Conservation (phyloP, 2,797 vertebrate species). For the Bryconaethiops microstoma region DNA sequence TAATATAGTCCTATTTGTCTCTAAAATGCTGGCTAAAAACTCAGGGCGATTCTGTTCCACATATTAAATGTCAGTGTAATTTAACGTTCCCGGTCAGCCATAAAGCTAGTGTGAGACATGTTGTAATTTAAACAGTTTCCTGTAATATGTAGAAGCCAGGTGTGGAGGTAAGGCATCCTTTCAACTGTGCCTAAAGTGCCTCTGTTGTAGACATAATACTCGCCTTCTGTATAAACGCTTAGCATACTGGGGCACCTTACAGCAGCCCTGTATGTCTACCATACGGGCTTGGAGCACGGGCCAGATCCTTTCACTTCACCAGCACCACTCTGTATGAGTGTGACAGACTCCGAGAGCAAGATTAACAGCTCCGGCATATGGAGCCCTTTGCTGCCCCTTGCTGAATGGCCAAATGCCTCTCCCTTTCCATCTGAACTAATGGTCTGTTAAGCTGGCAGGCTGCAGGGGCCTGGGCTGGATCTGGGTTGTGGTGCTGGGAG, state of each 20-base stretch:
- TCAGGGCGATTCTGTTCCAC: background rate
- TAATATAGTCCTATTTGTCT: background rate
- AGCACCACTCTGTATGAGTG: conserved; percentile 54
- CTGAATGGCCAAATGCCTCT: conserved; percentile 73
- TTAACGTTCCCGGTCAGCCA: background rate
- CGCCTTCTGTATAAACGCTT: conserved; percentile 54
- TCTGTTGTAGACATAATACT: conserved; percentile 38
- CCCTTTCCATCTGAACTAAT: conserved; percentile 76
- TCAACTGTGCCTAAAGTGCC: conserved; percentile 51
- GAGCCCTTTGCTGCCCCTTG: conserved; percentile 61
- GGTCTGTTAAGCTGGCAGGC: conserved; percentile 67
- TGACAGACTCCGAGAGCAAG: conserved; percentile 67
- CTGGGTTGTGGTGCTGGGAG: conserved; percentile 35
- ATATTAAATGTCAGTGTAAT: background rate
- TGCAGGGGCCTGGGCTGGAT: conserved; percentile 53
- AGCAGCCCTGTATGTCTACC: conserved; percentile 54
- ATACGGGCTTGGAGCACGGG: conserved; percentile 52
- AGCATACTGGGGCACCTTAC: conserved; percentile 37
- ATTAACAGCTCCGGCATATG: conserved; percentile 72
- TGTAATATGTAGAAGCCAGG: conserved; percentile 33
- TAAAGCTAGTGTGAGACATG: background rate
- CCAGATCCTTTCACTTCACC: conserved; percentile 64
- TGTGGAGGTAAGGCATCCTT: conserved; percentile 37
- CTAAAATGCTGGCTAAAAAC: background rate
- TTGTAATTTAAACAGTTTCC: conserved; percentile 26